Percentiles rank a stretch among this genome's conserved stretches.
Evolutionary conservation across 2,797 vertebrate species (phyloP).

Genomic region (Choloepus didactylus): DNA sequence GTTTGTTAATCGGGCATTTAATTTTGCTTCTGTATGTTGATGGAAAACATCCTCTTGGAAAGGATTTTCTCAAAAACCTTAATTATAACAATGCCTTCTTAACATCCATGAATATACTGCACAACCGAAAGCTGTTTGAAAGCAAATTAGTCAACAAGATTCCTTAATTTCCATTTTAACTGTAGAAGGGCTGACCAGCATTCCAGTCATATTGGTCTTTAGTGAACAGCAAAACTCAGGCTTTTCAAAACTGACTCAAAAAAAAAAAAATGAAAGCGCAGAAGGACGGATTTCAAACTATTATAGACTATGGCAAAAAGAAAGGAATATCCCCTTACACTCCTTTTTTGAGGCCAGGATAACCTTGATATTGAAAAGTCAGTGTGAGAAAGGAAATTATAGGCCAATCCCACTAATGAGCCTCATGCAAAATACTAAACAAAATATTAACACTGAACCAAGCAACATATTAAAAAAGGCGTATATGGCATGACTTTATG

Average conservation of each 20-base stretch:
- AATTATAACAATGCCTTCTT: constrained; percentile 77
- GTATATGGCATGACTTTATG: neutral
- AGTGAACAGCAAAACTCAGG: neutral
- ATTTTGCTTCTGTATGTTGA: constrained; percentile 78
- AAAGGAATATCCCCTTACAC: neutral
- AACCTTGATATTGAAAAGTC: neutral
- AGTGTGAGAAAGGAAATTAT: neutral
- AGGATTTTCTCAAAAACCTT: constrained; percentile 80
- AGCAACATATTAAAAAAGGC: neutral
- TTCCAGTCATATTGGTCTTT: constrained; percentile 27
- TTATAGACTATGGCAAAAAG: neutral
- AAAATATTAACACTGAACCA: neutral
- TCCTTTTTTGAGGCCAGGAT: neutral
- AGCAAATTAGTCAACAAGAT: constrained; percentile 67
- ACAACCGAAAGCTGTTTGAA: constrained; percentile 70
- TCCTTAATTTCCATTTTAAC: constrained; percentile 71
- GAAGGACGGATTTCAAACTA: neutral
- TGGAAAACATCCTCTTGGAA: constrained; percentile 80
- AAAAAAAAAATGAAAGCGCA: neutral
- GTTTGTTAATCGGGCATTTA: constrained; percentile 83
- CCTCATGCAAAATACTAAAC: neutral
- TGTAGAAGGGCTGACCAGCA: constrained; percentile 5
- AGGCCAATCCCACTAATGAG: neutral
- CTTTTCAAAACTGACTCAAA: neutral
- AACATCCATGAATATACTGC: constrained; percentile 67